Evolutionary conservation across 2,113 vertebrate genomes (phyloP), one percentile per base, ranked within the genome.

Genomic region (Mesocricetus auratus): DNA sequence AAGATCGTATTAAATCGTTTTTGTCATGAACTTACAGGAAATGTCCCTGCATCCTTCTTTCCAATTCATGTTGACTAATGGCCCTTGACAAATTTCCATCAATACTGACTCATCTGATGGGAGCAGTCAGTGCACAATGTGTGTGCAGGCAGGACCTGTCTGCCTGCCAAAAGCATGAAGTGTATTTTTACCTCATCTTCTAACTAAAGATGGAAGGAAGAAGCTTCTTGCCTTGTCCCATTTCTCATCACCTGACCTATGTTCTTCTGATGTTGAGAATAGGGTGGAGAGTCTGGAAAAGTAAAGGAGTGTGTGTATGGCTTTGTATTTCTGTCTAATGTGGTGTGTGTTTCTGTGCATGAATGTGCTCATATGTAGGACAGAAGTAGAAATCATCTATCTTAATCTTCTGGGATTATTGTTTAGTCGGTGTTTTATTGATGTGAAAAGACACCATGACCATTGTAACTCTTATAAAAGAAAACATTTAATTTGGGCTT

Each of bases 11-110:
- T 0, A 8, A 50, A 12, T 58, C 33, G 5, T 73, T 66, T 53
- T 39, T n/a, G 33, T 83, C n/a, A 17, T 26, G 5, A 62, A 58
- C n/a, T 95, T 71, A 45, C 62, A 79, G 42, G 31, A 56, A 26
- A 93, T 58, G 58, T 29, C 16, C 3, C 78, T 71, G 26, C 6
- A 47, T 1, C 21, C 17, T 90, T 79, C 77, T 81, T 62, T 68
- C 56, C 56, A 91, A 95, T 56, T 24, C 69, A 83, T 50, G 29
- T 90, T 77, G 92, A 95, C 77, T 91, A 93, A 64, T 92, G 73
- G 81, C 11, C 88, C 22, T 31, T 19, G 21, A 94, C 66, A 58
- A 97, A 69, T 86, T 96, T 62, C 45, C n/a, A 31, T 92, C 21
- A 60, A 33, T 87, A 79, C 73, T 73, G 92, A 93, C 31, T 95